Base-by-base conservation (phyloP, 2,888 invertebrate species). In the Aricia artaxerxes region DNA sequence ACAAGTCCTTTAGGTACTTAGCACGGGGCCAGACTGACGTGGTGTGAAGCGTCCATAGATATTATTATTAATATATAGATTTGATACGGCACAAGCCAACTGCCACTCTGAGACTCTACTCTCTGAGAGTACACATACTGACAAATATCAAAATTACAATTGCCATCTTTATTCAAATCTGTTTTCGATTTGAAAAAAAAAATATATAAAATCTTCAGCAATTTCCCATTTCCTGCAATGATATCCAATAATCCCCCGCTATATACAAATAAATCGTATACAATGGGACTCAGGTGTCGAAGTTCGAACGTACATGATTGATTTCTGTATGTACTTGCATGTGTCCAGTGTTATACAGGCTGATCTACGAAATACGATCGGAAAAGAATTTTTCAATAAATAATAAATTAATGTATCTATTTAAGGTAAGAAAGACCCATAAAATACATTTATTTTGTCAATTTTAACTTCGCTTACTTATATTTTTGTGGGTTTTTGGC, bases 271-370 rank as follows among this genome's bases (percentile, higher is more conserved):
- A 64, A 64, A 64, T 9, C 64, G 75, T 24, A 75, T 75, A 76
- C 76, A 31, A 44, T 9, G 44, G 60, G 83, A 83, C 88, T 88
- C 92, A 93, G 92, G 92, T 93, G 92, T 87, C 85, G 84, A 80
- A n/a, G n/a, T n/a, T n/a, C n/a, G n/a, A n/a, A 82, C 82, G 83
- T 82, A 85, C 82, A 88, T 92, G 92, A 93, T 93, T 92, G 92
- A 93, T 92, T 92, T 87, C 84, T 82, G 82, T 82, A 86, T 84
- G 86, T 84, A 83, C 85, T 84, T 83, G 82, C 85, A 87, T 87
- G 85, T 86, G 87, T 87, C 86, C 80, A 85, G 87, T 84, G 85
- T 5, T 24, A 16, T 69, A 69, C 69, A 69, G 69, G 16, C 1
- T 16, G 69, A 4, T 69, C 35, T 13, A 35, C 31, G 9, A 9